Evolutionary conservation across 2,888 invertebrate species (phyloP).

Genomic region (Lasioglossum marginatum): DNA sequence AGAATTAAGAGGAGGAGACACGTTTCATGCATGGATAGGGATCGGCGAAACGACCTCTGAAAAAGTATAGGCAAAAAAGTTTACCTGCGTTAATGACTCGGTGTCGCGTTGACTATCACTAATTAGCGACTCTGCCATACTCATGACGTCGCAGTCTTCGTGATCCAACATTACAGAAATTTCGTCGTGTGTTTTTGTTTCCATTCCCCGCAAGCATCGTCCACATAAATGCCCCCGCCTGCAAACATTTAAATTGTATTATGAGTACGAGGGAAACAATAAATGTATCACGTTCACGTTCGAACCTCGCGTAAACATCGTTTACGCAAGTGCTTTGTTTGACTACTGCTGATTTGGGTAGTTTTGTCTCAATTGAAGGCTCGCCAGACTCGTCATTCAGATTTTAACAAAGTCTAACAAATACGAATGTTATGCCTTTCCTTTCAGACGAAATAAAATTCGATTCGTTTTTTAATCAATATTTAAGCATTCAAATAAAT

Average conservation of each 20-base stretch:
- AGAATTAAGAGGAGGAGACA: conserved; percentile 11
- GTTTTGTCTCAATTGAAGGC: no score
- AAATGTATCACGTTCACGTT: not conserved
- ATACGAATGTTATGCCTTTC: no score
- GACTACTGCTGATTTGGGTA: no score
- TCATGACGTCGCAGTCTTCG: conserved; percentile 90
- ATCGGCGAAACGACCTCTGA: not conserved
- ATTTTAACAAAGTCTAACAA: no score
- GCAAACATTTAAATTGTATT: conserved; percentile 46
- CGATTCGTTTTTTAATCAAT: no score
- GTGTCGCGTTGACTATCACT: conserved; percentile 75
- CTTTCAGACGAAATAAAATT: no score
- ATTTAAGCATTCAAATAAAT: no score
- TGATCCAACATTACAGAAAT: conserved; percentile 89
- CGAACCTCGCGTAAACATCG: no score
- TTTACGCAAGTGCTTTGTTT: no score
- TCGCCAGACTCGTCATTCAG: no score
- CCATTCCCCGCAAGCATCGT: conserved; percentile 90
- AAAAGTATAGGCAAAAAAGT: not conserved
- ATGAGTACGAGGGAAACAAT: not conserved
- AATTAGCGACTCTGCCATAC: conserved; percentile 86
- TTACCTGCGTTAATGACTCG: conserved; percentile 78
- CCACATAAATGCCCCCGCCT: conserved; percentile 94
- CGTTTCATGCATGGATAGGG: conserved; percentile 35
- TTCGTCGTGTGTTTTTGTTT: conserved; percentile 86